Evolutionary conservation across 2,888 invertebrate species (phyloP).

Genomic region (Cordilura impudica): DNA sequence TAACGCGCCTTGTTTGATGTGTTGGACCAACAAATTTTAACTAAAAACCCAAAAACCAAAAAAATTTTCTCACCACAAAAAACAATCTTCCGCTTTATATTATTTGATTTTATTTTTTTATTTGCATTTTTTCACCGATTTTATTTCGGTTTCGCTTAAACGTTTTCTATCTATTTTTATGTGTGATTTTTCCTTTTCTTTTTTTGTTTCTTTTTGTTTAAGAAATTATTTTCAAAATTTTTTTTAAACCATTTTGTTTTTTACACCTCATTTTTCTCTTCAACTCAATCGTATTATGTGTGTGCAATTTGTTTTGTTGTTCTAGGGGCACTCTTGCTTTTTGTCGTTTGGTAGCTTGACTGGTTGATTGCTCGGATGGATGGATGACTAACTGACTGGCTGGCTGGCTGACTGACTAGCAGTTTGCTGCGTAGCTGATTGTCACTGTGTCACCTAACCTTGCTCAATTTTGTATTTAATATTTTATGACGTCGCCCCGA

Average conservation of each 20-base stretch:
- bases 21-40: slow-evolving; percentile 55
- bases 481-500: slow-evolving; percentile 44
- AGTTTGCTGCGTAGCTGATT: slow-evolving; percentile 1
- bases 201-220: slow-evolving; percentile 68
- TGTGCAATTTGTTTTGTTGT: background rate
- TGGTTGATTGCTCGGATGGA: background rate
- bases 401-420: background rate
- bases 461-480: slow-evolving; percentile 50
- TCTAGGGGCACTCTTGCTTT: too few species aligned
- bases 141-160: slow-evolving; percentile 64
- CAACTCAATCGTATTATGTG: background rate
- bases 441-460: slow-evolving; percentile 53
- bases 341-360: background rate
- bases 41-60: slow-evolving; percentile 42
- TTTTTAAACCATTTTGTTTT: slow-evolving; percentile 62
- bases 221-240: slow-evolving; percentile 69
- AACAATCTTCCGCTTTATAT: slow-evolving; percentile 58
- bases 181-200: slow-evolving; percentile 14
- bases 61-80: slow-evolving; percentile 34
- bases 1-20: slow-evolving; percentile 55
- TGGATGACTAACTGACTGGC: background rate
- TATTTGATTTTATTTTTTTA: slow-evolving; percentile 24
- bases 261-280: slow-evolving; percentile 38
- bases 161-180: slow-evolving; percentile 63
- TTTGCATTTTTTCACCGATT: slow-evolving; percentile 17